Conservation (phyloP, 2,113 vertebrate species). For the Sardina pilchardus region DNA sequence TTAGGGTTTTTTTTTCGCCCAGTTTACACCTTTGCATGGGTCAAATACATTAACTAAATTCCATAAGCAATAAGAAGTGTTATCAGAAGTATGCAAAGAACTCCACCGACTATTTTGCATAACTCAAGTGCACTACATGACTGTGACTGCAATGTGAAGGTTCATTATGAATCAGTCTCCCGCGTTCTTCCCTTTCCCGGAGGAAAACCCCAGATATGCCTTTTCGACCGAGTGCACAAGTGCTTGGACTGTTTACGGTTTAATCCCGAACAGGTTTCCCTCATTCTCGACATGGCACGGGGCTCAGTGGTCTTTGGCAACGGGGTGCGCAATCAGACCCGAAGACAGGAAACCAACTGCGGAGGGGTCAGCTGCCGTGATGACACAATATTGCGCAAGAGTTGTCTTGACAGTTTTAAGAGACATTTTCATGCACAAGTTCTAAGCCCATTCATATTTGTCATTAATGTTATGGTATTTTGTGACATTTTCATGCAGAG, state of each 20-base stretch:
- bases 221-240: conserved; percentile 1
- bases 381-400: neutral
- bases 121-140: neutral
- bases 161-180: conserved; percentile 1
- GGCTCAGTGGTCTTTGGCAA: conserved; percentile 16
- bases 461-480: neutral
- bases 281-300: conserved; percentile 22
- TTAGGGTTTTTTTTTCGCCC: no score
- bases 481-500: neutral
- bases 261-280: conserved; percentile 48
- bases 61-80: neutral
- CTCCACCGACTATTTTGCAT: neutral
- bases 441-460: neutral
- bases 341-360: conserved; percentile 27
- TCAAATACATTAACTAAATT: neutral
- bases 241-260: conserved; percentile 25
- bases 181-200: conserved; percentile 39
- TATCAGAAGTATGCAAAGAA: neutral
- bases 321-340: neutral
- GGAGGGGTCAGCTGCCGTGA: conserved; percentile 2
- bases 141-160: neutral
- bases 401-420: neutral
- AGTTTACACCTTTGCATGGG: neutral
- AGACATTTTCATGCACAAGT: neutral
- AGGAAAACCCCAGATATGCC: neutral